Base-by-base conservation (phyloP, 2,797 vertebrate genomes). In the Acanthurus leucopareius region DNA sequence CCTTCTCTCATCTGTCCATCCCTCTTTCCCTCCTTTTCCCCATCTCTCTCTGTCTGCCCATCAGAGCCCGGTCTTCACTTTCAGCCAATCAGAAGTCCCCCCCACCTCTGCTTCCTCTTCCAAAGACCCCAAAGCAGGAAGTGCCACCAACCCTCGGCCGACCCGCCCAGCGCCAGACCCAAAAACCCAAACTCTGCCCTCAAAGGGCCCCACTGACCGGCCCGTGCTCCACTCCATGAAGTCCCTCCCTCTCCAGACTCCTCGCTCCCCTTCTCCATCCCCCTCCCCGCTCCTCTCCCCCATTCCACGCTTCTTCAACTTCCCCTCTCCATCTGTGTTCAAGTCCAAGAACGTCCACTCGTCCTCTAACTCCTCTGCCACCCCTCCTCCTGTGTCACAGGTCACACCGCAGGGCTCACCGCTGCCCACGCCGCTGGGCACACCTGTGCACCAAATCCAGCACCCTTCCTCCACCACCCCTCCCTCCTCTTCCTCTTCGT, bases 161-260 rank as follows among this genome's bases (percentile, higher is more conserved):
- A 59, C 85, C 82, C 94, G 92, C 63, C 91, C 87, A 0, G n/a
- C 49, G 45, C 93, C 60, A 42, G 91, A 96, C 91, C 91, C 93
- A 79, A 98, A 98, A 96, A 98, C 97, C 63, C 96, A 97, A 94
- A 98, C 97, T 71, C 93, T 97, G 85, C 97, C 95, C 70, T 91
- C 96, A 85, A 97, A 97, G 86, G 93, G 94, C 83, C 95, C 94
- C n/a, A 86, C 94, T 25, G 96, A 97, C 10, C 96, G 96, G 4
- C 93, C 93, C 49, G 90, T 94, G 57, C 96, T 97, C 69, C 95
- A 97, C 84, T 92, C 96, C 84, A 97, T 96, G 93, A 96, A 96
- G 94, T 96, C 96, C 73, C 96, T 96, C 77, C 96, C 96, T 17
- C 94, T 96, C 65, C 94, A 95, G 91, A 91, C 90, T 1, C 93